Conservation (phyloP, 2,888 invertebrate genomes). For the Aporophyla lueneburgensis region DNA sequence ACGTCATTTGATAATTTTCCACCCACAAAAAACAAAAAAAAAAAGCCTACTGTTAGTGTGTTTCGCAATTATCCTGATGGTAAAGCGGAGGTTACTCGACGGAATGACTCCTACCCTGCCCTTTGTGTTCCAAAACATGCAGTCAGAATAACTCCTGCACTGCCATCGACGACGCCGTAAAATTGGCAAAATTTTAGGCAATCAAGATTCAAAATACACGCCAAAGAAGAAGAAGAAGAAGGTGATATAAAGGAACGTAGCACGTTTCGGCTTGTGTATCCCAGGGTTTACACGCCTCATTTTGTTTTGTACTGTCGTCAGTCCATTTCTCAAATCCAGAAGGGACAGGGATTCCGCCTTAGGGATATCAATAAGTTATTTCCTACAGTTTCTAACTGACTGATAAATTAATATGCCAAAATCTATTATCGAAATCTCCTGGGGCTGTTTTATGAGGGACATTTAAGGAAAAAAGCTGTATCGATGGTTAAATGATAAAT, state of each 20-base stretch:
- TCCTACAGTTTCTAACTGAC: neutral
- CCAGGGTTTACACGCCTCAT: neutral
- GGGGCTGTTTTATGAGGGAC: neutral
- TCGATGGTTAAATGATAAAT: no score
- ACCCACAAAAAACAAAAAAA: no score
- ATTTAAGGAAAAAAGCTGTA: neutral
- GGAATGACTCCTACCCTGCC: neutral
- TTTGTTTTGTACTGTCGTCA: slow-evolving; percentile 13
- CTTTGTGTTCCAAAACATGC: neutral
- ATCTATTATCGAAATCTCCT: neutral
- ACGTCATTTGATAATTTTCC: no score
- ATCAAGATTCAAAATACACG: no score
- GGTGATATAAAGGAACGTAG: neutral
- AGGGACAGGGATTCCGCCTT: neutral
- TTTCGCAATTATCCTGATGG: no score
- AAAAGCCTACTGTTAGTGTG: no score
- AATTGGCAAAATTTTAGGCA: neutral
- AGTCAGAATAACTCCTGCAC: neutral
- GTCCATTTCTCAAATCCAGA: neutral
- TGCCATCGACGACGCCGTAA: neutral
- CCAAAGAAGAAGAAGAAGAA: no score
- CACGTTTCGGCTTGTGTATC: slow-evolving; percentile 1
- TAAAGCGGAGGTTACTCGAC: neutral
- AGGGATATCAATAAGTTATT: slow-evolving; percentile 7
- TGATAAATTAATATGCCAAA: neutral